Evolutionary conservation across 1,140 invertebrate species (phyloP), one percentile per base, ranked within the genome.

Genomic region (Saccostrea glomerata): DNA sequence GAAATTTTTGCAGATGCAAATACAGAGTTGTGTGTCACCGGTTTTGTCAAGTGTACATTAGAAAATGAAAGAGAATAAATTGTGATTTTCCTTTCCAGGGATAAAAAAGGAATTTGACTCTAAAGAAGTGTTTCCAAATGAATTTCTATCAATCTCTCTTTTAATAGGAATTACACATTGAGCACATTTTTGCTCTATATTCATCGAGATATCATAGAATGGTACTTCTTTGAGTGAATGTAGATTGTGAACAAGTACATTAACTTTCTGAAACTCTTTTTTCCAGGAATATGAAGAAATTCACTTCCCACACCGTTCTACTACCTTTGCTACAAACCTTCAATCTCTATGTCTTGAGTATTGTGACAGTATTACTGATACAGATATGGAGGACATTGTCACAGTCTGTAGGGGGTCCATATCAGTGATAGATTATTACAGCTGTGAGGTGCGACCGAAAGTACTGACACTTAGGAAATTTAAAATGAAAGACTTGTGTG

Each of bases 371-470:
- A 85, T 89, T 0, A 77, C 77, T 15, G 88, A 89, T 30, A 54
- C 86, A 25, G 56, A 89, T 36, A 66, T 89, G 30, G 73, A 77
- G 30, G 88, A 89, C 54, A 86, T 89, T 30, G 88, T 89, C 6
- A 85, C 88, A 6, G 85, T 89, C 3, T 89, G 88, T 73, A 82
- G 88, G 54, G 88, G 88, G 1, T 89, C 88, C n/a, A 23, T 89
- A 3, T 17, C 25, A 2, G 86, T 89, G 20, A 82, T 89, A 15
- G 88, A 89, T 47, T 89, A 89, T 23, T 89, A 86, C 77, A 89
- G 88, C 40, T 85, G 86, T 55, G 77, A 77, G 20, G 70, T 89
- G 11, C 40, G 83, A 58, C 88, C 88, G 12, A 82, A 66, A 15
- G 20, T 89, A 40, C 63, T 88, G 25, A 73, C 58, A 40, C 60